These are phyloP conservation scores for Melieria omissa DNA, from an alignment of 2,888 invertebrate species.

Conservation along the genomic window DNA sequence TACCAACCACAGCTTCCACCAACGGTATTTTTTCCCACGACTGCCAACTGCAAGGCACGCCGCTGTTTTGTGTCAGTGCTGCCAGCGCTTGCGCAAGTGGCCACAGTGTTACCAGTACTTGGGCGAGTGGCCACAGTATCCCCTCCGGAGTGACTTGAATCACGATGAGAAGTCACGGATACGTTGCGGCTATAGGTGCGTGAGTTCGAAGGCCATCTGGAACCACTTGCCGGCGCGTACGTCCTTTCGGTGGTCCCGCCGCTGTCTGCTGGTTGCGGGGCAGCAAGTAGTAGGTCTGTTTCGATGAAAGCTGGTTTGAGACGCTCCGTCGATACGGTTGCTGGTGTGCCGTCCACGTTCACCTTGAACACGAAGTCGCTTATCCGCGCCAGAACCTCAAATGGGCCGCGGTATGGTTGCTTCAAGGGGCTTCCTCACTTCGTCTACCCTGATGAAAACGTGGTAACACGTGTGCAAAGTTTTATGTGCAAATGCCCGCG, in stretches of 20 bases:
- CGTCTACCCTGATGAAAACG: too few relatives aligned
- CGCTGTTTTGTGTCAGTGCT: too few relatives aligned
- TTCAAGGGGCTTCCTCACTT: constrained; percentile 30
- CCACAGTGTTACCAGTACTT: not conserved
- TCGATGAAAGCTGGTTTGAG: constrained; percentile 9
- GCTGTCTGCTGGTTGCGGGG: too few relatives aligned
- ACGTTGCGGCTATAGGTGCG: not conserved
- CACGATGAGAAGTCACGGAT: not conserved
- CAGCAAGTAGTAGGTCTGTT: not conserved
- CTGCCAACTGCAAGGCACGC: too few relatives aligned
- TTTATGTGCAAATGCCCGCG: too few relatives aligned
- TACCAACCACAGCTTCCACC: too few relatives aligned
- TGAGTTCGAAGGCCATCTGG: too few relatives aligned
- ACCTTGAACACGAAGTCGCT: constrained; percentile 14
- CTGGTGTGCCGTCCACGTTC: not conserved
- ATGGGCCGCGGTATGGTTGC: constrained; percentile 41
- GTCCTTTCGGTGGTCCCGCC: too few relatives aligned
- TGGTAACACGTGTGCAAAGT: too few relatives aligned
- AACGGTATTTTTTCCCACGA: too few relatives aligned
- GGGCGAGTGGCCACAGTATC: constrained; percentile 11
- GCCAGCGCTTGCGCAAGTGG: too few relatives aligned
- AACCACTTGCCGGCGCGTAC: too few relatives aligned
- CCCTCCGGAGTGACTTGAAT: constrained; percentile 10
- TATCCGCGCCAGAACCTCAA: constrained; percentile 31
- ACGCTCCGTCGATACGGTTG: not conserved